phyloP scores from a whole-genome alignment of 2,888 invertebrate species.

The Cosmia trapezina region DNA sequence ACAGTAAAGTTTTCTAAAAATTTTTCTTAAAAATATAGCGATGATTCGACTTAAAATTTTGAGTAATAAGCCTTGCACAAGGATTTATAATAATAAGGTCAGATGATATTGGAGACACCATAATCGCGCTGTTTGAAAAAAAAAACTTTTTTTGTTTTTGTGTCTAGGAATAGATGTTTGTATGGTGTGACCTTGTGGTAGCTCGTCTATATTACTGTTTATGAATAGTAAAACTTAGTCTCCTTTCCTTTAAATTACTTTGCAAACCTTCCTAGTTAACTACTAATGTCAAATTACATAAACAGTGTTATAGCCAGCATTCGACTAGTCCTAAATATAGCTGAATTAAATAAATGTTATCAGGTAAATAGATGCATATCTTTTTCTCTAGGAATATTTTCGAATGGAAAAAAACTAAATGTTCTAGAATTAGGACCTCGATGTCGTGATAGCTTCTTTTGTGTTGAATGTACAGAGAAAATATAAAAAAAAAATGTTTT shows the following conservation, averaged over 20 bases:
- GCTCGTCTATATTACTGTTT: slow-evolving; percentile 79
- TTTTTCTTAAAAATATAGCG: slow-evolving; percentile 76
- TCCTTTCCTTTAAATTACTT: slow-evolving; percentile 47
- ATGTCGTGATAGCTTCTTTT: slow-evolving; percentile 87
- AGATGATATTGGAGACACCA: slow-evolving; percentile 69
- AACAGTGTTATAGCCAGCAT: slow-evolving; percentile 82
- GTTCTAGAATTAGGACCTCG: slow-evolving; percentile 85
- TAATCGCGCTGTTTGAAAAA: slow-evolving; percentile 69
- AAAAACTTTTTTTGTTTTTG: slow-evolving; percentile 67
- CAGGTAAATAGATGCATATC: slow-evolving; percentile 90
- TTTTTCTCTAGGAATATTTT: slow-evolving; percentile 89
- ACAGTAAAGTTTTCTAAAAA: slow-evolving; percentile 87
- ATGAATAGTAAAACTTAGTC: slow-evolving; percentile 64
- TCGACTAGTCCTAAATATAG: slow-evolving; percentile 80
- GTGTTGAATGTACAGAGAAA: slow-evolving; percentile 73
- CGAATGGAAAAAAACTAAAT: slow-evolving; percentile 84
- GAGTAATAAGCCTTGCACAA: slow-evolving; percentile 72
- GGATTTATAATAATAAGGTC: slow-evolving; percentile 74
- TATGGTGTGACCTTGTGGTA: slow-evolving; percentile 80
- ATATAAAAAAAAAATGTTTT: slow-evolving; percentile 54
- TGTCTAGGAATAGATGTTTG: slow-evolving; percentile 81
- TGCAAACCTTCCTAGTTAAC: slow-evolving; percentile 52
- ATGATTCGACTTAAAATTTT: slow-evolving; percentile 69
- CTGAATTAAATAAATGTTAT: slow-evolving; percentile 83
- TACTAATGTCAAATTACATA: slow-evolving; percentile 71